These are phyloP conservation scores for Dicycla oo DNA, from an alignment of 2,888 invertebrate genomes.

Conservation along the genomic window DNA sequence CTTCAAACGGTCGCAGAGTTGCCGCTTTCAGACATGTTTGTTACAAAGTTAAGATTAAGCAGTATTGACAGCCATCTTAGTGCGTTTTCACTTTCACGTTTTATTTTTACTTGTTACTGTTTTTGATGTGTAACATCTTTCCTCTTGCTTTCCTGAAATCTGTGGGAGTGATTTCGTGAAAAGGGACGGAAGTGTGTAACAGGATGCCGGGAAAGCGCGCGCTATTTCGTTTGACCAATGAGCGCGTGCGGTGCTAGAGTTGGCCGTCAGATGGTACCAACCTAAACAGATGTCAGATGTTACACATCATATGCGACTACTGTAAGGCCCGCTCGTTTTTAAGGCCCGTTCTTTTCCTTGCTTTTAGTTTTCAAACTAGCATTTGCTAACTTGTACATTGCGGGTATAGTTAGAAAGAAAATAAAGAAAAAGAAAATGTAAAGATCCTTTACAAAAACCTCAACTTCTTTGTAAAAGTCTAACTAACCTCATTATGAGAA, in stretches of 20 bases:
- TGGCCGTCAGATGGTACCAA: no score
- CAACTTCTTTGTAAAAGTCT: slow-evolving; percentile 22
- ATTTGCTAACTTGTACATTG: background rate
- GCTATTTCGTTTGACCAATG: no score
- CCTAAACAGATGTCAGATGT: no score
- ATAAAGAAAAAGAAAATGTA: background rate
- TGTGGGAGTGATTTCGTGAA: no score
- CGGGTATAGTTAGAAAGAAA: no score
- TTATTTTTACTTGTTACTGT: background rate
- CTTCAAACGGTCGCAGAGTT: slow-evolving; percentile 21
- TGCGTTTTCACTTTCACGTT: slow-evolving; percentile 28
- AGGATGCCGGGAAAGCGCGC: no score
- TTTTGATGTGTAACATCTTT: no score
- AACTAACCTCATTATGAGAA: slow-evolving; percentile 51
- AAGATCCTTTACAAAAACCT: slow-evolving; percentile 14
- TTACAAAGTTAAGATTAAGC: slow-evolving; percentile 19
- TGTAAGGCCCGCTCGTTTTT: no score
- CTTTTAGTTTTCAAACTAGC: background rate
- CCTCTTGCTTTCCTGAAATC: no score
- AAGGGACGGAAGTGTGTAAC: no score
- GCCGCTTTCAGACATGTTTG: slow-evolving; percentile 24
- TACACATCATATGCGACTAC: no score
- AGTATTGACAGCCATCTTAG: slow-evolving; percentile 21
- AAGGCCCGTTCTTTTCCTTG: background rate
- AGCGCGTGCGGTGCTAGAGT: no score